Percentiles rank a stretch among this genome's conserved stretches.
phyloP scores from a whole-genome alignment of 2,797 vertebrate species.

The Cuculus canorus region DNA sequence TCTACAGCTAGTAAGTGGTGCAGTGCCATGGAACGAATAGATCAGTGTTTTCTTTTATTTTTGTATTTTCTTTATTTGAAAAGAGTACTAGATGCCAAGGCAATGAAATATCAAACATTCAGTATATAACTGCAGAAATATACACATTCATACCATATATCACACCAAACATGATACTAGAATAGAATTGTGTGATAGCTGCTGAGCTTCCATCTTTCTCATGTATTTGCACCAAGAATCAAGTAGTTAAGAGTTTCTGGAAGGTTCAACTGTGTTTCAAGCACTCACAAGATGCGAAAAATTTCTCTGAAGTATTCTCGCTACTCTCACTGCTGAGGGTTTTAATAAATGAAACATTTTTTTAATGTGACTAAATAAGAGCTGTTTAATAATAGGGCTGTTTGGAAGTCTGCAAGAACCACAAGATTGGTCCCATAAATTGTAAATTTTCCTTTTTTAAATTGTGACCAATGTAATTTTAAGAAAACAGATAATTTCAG shows the following conservation, averaged over 20 bases:
- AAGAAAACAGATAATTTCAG: conserved; percentile 7
- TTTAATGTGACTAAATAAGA: background rate
- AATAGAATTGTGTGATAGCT: conserved; percentile 47
- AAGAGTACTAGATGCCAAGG: conserved; percentile 33
- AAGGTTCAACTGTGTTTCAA: conserved; percentile 17
- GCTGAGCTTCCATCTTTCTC: conserved; percentile 5
- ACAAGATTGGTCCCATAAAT: background rate
- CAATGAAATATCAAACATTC: conserved; percentile 27
- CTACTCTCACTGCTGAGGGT: background rate
- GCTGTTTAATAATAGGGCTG: background rate
- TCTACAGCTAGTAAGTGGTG: background rate
- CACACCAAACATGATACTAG: conserved; percentile 30
- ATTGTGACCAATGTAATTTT: background rate
- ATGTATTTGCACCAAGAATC: conserved; percentile 32
- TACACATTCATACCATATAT: rapidly evolving
- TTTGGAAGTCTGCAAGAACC: background rate
- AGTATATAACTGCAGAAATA: background rate
- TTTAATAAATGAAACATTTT: background rate
- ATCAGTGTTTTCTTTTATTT: background rate
- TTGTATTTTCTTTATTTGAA: conserved; percentile 51
- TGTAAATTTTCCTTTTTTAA: background rate
- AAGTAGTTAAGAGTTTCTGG: background rate
- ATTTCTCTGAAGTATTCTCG: background rate
- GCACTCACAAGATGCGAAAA: background rate
- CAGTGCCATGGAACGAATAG: background rate